A percentile compares a stretch with the other conserved stretches of the same genome.
These are phyloP conservation scores for Samia ricini DNA, from an alignment of 1,140 invertebrate species.

Conservation along the genomic window DNA sequence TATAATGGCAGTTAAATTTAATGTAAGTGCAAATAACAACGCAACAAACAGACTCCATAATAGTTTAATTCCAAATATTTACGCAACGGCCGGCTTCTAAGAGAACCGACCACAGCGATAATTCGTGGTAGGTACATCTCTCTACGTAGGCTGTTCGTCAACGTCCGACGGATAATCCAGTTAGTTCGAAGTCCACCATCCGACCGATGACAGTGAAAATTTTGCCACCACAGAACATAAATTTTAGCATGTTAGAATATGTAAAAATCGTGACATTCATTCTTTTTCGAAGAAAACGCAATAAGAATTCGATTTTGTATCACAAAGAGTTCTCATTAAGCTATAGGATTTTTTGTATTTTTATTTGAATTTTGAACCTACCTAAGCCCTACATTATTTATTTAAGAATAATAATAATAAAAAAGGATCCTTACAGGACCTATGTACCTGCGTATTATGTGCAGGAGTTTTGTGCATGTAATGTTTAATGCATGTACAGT, in stretches of 20 bases:
- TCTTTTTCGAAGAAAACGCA: too few relatives aligned
- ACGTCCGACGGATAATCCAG: conserved; percentile 29
- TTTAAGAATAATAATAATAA: too few relatives aligned
- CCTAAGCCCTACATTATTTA: too few relatives aligned
- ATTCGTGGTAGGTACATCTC: conserved; percentile 18
- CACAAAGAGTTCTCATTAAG: too few relatives aligned
- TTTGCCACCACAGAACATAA: conserved; percentile 21
- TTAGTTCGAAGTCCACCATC: conserved; percentile 20
- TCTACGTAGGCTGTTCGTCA: conserved; percentile 21
- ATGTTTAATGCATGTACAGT: too few relatives aligned
- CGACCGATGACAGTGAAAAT: conserved; percentile 26
- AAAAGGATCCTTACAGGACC: too few relatives aligned
- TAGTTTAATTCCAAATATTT: background rate
- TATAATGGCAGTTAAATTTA: background rate
- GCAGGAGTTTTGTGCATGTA: too few relatives aligned
- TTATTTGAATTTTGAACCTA: too few relatives aligned
- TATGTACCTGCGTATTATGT: too few relatives aligned
- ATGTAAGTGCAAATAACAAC: background rate
- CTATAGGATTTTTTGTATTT: too few relatives aligned
- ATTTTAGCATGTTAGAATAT: conserved; percentile 11
- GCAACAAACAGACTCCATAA: background rate
- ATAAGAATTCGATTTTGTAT: too few relatives aligned
- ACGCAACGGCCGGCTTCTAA: conserved; percentile 8
- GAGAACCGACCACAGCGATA: conserved; percentile 13
- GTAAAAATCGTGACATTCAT: too few relatives aligned